phyloP scores from a whole-genome alignment of 2,797 vertebrate genomes.

The Sebastes diploproa region DNA sequence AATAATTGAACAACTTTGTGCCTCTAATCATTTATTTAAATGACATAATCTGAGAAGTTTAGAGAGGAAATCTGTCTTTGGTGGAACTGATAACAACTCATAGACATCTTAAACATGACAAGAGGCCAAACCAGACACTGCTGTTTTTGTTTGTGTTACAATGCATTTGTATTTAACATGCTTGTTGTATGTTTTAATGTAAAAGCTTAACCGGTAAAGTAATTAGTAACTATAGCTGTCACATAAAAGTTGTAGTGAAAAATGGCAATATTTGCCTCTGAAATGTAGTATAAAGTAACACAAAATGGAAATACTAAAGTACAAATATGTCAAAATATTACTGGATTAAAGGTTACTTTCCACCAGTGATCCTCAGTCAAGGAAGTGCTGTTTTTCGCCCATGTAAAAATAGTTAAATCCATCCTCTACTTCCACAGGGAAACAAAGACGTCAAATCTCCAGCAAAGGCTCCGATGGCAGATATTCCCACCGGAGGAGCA shows the following conservation, averaged over 20 bases:
- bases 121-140: neutral
- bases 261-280: neutral
- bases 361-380: neutral
- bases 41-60: neutral
- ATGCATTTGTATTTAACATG: neutral
- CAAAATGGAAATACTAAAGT: neutral
- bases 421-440: constrained; percentile 77
- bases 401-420: neutral
- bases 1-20: neutral
- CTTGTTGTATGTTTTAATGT: neutral
- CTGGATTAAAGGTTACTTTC: neutral
- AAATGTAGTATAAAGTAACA: neutral
- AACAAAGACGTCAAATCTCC: constrained; percentile 85
- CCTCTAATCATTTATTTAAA: neutral
- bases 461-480: constrained; percentile 83
- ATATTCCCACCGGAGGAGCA: constrained; percentile 88
- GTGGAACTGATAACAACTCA: neutral
- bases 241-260: neutral
- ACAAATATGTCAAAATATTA: neutral
- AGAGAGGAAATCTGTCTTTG: neutral
- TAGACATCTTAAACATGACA: neutral
- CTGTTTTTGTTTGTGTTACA: neutral
- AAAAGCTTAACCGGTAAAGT: neutral
- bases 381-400: neutral
- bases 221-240: neutral